These are phyloP conservation scores for Cyclina sinensis DNA, from an alignment of 1,140 invertebrate genomes.

Conservation along the genomic window DNA sequence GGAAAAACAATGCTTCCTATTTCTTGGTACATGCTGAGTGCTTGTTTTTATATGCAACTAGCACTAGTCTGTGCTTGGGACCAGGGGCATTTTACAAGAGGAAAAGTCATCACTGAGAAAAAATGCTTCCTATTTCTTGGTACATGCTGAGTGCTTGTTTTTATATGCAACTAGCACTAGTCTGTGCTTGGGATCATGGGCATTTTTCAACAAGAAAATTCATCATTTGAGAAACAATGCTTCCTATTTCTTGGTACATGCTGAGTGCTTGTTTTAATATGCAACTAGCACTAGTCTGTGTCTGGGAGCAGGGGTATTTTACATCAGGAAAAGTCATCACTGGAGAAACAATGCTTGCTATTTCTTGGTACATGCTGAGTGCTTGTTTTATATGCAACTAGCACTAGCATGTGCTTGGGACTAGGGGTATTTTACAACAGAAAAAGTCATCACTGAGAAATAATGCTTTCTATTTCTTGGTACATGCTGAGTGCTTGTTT, in stretches of 20 bases:
- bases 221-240: background rate
- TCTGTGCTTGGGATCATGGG: slow-evolving; percentile 22
- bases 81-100: background rate
- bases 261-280: slow-evolving; percentile 19
- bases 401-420: slow-evolving; percentile 8
- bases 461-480: slow-evolving; percentile 5
- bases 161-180: slow-evolving; percentile 42
- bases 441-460: background rate
- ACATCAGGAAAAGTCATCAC: background rate
- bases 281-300: slow-evolving; percentile 32
- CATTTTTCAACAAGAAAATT: background rate
- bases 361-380: slow-evolving; percentile 33
- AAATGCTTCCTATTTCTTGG: background rate
- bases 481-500: slow-evolving; percentile 23
- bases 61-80: slow-evolving; percentile 33
- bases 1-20: background rate
- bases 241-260: slow-evolving; percentile 30
- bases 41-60: slow-evolving; percentile 20
- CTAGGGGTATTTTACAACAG: background rate
- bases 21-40: slow-evolving; percentile 35
- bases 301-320: slow-evolving; percentile 15
- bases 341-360: background rate
- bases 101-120: background rate
- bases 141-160: slow-evolving; percentile 25
- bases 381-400: slow-evolving; percentile 10